These are phyloP conservation scores for Manis pentadactyla DNA, from an alignment of 2,797 vertebrate species.

Conservation along the genomic window DNA sequence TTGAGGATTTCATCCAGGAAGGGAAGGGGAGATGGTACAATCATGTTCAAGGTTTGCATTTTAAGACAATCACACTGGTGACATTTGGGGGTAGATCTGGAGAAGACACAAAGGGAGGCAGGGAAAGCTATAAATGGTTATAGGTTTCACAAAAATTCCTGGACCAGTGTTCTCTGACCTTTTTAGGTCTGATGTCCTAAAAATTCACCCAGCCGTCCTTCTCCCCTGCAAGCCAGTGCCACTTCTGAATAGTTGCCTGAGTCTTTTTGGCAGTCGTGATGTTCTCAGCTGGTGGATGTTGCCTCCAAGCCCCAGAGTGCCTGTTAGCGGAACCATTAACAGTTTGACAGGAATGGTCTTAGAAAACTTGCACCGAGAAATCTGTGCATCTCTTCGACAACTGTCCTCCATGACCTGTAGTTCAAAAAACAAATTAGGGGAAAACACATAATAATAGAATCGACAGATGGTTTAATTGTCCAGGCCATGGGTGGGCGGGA, in stretches of 20 bases:
- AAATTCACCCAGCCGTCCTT: background rate
- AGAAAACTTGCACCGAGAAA: slow-evolving; percentile 14
- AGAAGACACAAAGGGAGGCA: background rate
- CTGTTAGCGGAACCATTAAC: background rate
- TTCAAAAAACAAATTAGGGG: background rate
- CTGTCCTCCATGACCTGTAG: background rate
- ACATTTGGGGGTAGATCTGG: background rate
- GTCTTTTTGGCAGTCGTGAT: background rate
- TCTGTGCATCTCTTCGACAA: background rate
- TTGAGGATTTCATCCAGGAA: background rate
- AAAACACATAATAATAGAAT: background rate
- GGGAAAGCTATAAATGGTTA: background rate
- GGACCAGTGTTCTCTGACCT: background rate
- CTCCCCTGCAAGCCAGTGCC: background rate
- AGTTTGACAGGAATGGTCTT: background rate
- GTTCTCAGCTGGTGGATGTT: background rate
- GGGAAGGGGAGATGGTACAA: background rate
- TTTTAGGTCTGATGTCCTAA: background rate
- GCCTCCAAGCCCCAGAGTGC: background rate
- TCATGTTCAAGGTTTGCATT: background rate
- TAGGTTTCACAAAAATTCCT: background rate
- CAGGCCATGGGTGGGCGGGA: background rate
- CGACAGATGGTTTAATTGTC: background rate
- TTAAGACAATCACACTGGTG: background rate
- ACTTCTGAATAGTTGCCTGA: background rate